A percentile compares a stretch with the other conserved stretches of the same genome.
phyloP scores from a whole-genome alignment of 2,797 vertebrate species.

The Passerculus sandwichensis region DNA sequence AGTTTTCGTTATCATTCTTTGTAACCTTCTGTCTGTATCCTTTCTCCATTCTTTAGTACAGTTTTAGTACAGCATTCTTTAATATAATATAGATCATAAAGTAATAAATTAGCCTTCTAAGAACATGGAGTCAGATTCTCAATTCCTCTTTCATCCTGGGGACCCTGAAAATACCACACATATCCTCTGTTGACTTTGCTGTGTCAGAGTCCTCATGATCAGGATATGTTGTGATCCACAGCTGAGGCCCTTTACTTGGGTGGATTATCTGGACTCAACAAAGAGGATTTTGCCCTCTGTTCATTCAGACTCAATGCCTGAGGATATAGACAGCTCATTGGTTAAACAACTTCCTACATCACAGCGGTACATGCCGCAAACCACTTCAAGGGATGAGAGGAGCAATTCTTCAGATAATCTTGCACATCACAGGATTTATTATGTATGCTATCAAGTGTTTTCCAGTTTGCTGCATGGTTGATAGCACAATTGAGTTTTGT shows the following conservation, averaged over 20 bases:
- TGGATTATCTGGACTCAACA: neutral
- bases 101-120: neutral
- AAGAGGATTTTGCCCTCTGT: slow-evolving; percentile 14
- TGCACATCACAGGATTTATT: slow-evolving; percentile 1
- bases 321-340: slow-evolving; percentile 13
- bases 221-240: neutral
- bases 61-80: neutral
- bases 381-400: slow-evolving; percentile 34
- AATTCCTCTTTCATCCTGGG: neutral
- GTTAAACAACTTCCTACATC: slow-evolving; percentile 20
- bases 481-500: neutral
- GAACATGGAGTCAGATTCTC: neutral
- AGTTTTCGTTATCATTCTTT: neutral
- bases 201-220: neutral
- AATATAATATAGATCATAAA: neutral
- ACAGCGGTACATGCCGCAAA: neutral
- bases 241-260: neutral
- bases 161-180: neutral
- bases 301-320: slow-evolving; percentile 33
- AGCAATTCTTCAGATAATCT: neutral
- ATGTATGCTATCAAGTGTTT: slow-evolving; percentile 8
- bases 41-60: neutral
- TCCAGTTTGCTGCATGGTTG: neutral
- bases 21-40: neutral
- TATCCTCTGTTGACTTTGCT: neutral